Base-by-base conservation (phyloP, 2,113 vertebrate genomes). In the Zosterops lateralis region DNA sequence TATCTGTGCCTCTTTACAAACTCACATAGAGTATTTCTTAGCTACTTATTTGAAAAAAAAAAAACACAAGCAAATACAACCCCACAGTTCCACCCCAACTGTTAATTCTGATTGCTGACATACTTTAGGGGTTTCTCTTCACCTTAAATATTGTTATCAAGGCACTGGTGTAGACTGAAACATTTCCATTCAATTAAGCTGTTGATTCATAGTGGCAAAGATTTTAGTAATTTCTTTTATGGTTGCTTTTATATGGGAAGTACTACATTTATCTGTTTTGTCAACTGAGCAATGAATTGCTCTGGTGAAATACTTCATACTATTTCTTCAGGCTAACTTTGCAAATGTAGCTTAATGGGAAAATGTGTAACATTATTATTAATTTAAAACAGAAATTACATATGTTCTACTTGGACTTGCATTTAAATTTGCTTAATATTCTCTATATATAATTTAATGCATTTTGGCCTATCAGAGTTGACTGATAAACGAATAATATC, bases 301-400 rank as follows among this genome's bases (percentile, higher is more conserved):
- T 82, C 64, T 93, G 40, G 38, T 85, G 51, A 91, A 72, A 60
- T n/a, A 87, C 16, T 84, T 82, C 32, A 2, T 61, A 45, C 54
- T 66, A 31, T 66, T 92, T 93, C 89, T 87, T 87, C 45, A 73
- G 82, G 78, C 42, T 82, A 93, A 70, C 58, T 73, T 89, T 67
- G 50, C 29, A 82, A 91, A 92, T 29, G 40, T 47, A 80, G 19
- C 56, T 93, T 85, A 89, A 95, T 58, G 60, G 47, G 24, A 89
- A 92, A 91, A 89, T 56, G 25, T 85, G 26, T 56, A 91, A 75
- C 26, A 62, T 82, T 82, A 68, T 90, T 93, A 92, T 71, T 94
- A 60, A 92, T 92, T 89, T 87, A 58, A 93, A 95, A 40, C 38
- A n/a, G 6, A 78, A 89, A 82, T 68, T 68, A 47, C 9, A 5